Percentiles rank a stretch among this genome's conserved stretches.
phyloP scores from a whole-genome alignment of 2,888 invertebrate species.

The Octonoba sinensis region DNA sequence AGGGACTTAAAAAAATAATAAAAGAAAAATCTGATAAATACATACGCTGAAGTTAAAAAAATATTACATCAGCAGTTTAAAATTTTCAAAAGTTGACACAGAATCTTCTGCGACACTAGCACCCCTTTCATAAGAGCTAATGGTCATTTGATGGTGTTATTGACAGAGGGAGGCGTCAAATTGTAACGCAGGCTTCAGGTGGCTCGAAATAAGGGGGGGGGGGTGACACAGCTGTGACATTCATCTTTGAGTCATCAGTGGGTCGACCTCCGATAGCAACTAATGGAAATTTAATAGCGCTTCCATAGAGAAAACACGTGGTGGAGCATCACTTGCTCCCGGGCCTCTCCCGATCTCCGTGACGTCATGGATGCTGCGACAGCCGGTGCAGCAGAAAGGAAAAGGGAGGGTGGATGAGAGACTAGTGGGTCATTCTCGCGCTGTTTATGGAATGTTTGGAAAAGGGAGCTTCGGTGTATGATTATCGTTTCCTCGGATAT shows the following conservation, averaged over 20 bases:
- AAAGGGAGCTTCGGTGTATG: background rate
- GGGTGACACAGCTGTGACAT: constrained; percentile 49
- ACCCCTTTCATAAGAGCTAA: constrained; percentile 57
- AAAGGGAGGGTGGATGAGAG: constrained; percentile 6
- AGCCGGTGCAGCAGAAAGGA: constrained; percentile 23
- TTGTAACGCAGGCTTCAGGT: constrained; percentile 46
- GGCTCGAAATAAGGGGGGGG: constrained; percentile 9
- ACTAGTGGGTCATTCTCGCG: no score
- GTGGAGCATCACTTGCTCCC: constrained; percentile 50
- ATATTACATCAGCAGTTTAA: constrained; percentile 51
- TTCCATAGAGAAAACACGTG: constrained; percentile 63
- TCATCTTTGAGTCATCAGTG: constrained; percentile 61
- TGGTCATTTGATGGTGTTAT: constrained; percentile 63
- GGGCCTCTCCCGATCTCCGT: constrained; percentile 34
- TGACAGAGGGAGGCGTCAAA: constrained; percentile 21
- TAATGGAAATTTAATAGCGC: constrained; percentile 64
- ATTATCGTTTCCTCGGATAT: no score
- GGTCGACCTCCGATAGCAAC: constrained; percentile 62
- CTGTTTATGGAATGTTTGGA: background rate
- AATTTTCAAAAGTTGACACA: constrained; percentile 53
- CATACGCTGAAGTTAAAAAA: constrained; percentile 29
- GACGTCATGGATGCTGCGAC: constrained; percentile 40
- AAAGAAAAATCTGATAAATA: constrained; percentile 26
- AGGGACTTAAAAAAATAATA: background rate
- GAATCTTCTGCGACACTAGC: constrained; percentile 10